phyloP scores from a whole-genome alignment of 2,888 invertebrate species.

The Drosophila neotestacea region DNA sequence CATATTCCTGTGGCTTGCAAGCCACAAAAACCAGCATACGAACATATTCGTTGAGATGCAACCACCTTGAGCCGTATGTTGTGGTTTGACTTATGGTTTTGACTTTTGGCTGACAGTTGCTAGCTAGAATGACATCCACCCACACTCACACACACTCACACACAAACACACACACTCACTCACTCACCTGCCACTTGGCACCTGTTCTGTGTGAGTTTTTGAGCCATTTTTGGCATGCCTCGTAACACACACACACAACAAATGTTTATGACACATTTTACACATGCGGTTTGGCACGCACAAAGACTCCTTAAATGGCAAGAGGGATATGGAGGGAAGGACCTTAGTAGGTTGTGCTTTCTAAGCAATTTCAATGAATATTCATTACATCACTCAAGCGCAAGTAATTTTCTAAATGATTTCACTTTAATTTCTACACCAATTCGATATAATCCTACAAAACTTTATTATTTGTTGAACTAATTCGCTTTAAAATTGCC shows the following conservation, averaged over 20 bases:
- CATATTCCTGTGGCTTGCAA: constrained; percentile 36
- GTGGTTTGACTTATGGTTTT: constrained; percentile 68
- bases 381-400: constrained; percentile 22
- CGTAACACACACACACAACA: constrained; percentile 46
- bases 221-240: constrained; percentile 41
- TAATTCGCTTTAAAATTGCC: too few species aligned
- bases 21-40: constrained; percentile 40
- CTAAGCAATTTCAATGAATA: constrained; percentile 24
- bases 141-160: constrained; percentile 1
- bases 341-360: neutral
- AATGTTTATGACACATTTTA: constrained; percentile 75
- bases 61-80: constrained; percentile 56
- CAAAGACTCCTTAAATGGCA: constrained; percentile 5
- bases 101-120: constrained; percentile 57
- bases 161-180: constrained; percentile 6
- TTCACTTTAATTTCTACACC: neutral
- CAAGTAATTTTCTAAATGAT: constrained; percentile 7
- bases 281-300: constrained; percentile 67
- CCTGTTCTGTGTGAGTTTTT: constrained; percentile 41
- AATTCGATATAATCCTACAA: neutral
- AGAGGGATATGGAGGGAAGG: neutral
- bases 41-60: constrained; percentile 26
- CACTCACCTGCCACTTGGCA: constrained; percentile 25
- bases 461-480: neutral
- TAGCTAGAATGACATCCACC: constrained; percentile 7